Evolutionary conservation across 2,113 vertebrate genomes (phyloP).

Genomic region (Prolemur simus): DNA sequence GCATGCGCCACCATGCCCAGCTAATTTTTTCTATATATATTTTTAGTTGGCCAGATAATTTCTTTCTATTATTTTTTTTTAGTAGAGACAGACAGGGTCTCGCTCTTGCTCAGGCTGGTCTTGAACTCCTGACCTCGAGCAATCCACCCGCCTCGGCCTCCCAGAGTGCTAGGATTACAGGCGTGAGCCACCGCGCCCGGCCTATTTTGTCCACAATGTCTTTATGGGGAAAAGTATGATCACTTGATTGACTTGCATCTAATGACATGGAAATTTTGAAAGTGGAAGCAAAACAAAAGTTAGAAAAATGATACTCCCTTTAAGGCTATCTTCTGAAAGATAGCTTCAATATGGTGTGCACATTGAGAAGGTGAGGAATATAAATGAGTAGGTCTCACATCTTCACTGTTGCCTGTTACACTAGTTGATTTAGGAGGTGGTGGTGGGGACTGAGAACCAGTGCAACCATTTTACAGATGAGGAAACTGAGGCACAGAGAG

Average conservation of each 20-base stretch:
- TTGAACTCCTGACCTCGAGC: no score
- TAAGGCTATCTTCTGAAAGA: background rate
- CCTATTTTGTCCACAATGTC: background rate
- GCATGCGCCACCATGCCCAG: no score
- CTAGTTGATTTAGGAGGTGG: background rate
- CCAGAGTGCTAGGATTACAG: no score
- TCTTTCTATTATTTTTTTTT: no score
- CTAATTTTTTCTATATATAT: no score
- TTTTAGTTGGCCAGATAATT: no score
- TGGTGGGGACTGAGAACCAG: background rate
- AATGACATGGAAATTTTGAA: background rate
- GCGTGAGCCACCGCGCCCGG: no score
- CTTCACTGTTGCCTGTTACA: background rate
- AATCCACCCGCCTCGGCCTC: no score
- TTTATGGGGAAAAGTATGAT: background rate
- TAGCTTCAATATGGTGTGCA: background rate
- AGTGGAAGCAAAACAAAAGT: background rate
- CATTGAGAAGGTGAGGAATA: background rate
- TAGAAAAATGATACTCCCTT: background rate
- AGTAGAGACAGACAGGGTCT: no score
- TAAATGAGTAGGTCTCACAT: slow-evolving; percentile 6
- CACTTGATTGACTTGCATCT: background rate
- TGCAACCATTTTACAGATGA: background rate
- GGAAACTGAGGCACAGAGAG: background rate
- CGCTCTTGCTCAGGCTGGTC: no score